phyloP scores from a whole-genome alignment of 2,888 invertebrate genomes.

The Lycaena phlaeas region DNA sequence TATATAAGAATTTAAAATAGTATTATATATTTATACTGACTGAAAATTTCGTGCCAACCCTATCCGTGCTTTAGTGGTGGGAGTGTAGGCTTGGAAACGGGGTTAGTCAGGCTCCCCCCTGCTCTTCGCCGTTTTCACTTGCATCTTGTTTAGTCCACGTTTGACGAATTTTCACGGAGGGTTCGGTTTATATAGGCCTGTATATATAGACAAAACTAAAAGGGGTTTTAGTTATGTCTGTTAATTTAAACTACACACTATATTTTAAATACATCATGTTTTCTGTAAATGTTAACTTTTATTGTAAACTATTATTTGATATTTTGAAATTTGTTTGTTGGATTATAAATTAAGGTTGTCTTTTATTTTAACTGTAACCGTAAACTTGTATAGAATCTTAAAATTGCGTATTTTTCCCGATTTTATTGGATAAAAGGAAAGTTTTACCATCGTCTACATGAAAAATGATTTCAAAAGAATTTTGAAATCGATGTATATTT shows the following conservation, averaged over 20 bases:
- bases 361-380: no score
- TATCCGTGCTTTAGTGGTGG: constrained; percentile 22
- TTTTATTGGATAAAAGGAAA: no score
- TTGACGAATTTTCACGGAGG: constrained; percentile 10
- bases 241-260: background rate
- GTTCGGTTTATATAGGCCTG: constrained; percentile 1
- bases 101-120: constrained; percentile 48
- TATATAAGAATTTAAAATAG: background rate
- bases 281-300: no score
- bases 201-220: background rate
- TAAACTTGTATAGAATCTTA: no score
- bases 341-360: no score
- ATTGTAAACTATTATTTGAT: no score
- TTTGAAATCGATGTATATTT: no score
- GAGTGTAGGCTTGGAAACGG: constrained; percentile 40
- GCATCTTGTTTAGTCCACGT: constrained; percentile 55
- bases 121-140: constrained; percentile 53
- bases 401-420: no score
- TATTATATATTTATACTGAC: no score
- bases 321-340: no score
- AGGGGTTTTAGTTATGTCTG: background rate
- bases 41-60: constrained; percentile 21
- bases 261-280: background rate
- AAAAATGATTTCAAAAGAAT: no score
- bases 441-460: no score